Evolutionary conservation across 2,113 vertebrate species (phyloP).

Genomic region (Turnix velox): DNA sequence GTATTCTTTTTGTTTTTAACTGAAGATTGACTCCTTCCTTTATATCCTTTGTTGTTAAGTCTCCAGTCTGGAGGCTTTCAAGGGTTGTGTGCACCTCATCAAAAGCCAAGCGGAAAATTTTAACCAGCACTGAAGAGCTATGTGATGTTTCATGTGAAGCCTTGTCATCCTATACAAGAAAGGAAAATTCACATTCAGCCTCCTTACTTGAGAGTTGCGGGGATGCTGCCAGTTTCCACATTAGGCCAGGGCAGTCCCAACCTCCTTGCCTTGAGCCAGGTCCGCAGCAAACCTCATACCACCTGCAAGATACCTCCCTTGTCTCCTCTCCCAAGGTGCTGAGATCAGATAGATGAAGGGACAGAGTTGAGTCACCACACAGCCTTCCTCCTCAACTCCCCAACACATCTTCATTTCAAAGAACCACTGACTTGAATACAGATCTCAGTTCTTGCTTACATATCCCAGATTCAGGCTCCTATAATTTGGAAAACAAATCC

Average conservation of each 20-base stretch:
- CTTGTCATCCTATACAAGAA: rapidly evolving
- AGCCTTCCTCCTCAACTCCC: background rate
- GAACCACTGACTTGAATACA: background rate
- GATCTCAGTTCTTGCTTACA: rapidly evolving
- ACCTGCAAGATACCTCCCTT: rapidly evolving
- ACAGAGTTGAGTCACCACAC: background rate
- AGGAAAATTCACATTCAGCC: background rate
- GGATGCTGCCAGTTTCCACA: rapidly evolving
- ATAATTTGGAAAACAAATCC: background rate
- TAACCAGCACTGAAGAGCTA: background rate
- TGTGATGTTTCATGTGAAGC: background rate
- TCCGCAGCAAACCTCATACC: background rate
- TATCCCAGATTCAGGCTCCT: background rate
- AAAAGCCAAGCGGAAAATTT: background rate
- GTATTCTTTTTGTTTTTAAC: slow-evolving; percentile 36
- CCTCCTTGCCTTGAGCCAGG: background rate
- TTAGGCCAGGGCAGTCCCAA: background rate
- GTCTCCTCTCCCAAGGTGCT: background rate
- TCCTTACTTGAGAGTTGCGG: background rate
- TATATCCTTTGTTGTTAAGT: background rate
- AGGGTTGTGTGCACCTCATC: background rate
- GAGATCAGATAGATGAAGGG: rapidly evolving
- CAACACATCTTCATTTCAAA: background rate
- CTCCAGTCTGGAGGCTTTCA: background rate
- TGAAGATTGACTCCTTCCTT: slow-evolving; percentile 37